Conservation (phyloP, 2,113 vertebrate genomes). For the Capreolus pygargus region DNA sequence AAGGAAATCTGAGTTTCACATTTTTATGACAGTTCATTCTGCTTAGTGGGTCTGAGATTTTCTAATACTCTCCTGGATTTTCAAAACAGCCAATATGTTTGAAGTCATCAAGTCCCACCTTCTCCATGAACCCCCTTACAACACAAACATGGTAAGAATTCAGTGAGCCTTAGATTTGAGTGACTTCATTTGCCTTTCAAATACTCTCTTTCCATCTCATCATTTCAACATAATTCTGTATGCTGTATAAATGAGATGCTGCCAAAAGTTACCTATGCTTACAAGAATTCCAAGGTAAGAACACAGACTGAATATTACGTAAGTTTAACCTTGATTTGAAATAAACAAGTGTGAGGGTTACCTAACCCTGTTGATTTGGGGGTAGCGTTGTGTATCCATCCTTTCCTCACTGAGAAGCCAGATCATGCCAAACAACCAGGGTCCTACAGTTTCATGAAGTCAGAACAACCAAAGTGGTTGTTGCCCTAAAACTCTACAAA, state of each 20-base stretch:
- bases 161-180: background rate
- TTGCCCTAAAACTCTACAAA: background rate
- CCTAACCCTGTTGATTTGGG: background rate
- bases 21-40: background rate
- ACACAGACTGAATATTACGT: background rate
- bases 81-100: background rate
- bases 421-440: background rate
- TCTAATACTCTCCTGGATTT: background rate
- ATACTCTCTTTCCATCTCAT: background rate
- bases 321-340: background rate
- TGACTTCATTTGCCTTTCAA: background rate
- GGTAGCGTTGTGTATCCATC: background rate
- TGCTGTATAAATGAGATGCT: background rate
- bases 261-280: background rate
- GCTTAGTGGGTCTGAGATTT: background rate
- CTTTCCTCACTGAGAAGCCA: background rate
- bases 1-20: background rate
- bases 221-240: background rate
- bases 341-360: background rate
- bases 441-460: background rate
- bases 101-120: background rate
- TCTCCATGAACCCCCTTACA: background rate
- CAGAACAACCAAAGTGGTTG: background rate
- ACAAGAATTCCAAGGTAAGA: background rate
- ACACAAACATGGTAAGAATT: background rate